A percentile compares a stretch with the other conserved stretches of the same genome.
Conservation (phyloP, 1,140 invertebrate species). For the Temnothorax longispinosus region DNA sequence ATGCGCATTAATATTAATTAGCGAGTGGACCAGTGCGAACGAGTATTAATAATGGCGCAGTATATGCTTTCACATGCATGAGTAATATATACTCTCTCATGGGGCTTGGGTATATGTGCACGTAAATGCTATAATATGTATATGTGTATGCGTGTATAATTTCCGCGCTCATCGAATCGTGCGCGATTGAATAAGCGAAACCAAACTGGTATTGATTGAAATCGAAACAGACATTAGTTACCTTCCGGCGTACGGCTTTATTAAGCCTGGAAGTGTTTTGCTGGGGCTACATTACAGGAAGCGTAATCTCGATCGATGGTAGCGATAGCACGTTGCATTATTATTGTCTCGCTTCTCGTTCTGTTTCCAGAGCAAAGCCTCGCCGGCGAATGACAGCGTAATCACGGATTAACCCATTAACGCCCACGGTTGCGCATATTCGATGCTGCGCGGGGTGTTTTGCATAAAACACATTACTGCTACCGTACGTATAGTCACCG, state of each 20-base stretch:
- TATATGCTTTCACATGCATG: conserved; percentile 77
- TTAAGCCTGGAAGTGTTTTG: conserved; percentile 31
- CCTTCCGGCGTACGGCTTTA: conserved; percentile 20
- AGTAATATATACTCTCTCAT: conserved; percentile 51
- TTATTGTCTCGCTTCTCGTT: conserved; percentile 14
- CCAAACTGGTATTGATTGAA: conserved; percentile 19
- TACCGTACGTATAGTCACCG: conserved; percentile 1
- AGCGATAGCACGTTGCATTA: conserved; percentile 25
- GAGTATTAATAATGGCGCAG: conserved; percentile 78
- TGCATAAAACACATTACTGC: conserved; percentile 33
- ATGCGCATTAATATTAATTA: conserved; percentile 87
- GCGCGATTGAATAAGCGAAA: conserved; percentile 33
- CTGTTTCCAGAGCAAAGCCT: conserved; percentile 16
- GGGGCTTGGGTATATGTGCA: background rate
- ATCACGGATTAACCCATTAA: conserved; percentile 47
- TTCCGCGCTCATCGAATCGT: conserved; percentile 58
- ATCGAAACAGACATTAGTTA: conserved; percentile 22
- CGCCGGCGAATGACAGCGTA: conserved; percentile 7
- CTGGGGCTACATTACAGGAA: conserved; percentile 4
- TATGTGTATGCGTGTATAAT: conserved; percentile 17
- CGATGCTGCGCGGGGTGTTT: conserved; percentile 4
- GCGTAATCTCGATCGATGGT: background rate
- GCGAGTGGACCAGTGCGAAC: conserved; percentile 77
- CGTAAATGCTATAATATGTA: conserved; percentile 7
- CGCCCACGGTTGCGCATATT: conserved; percentile 36